Base-by-base conservation (phyloP, 2,888 invertebrate species). In the Belgica antarctica region DNA sequence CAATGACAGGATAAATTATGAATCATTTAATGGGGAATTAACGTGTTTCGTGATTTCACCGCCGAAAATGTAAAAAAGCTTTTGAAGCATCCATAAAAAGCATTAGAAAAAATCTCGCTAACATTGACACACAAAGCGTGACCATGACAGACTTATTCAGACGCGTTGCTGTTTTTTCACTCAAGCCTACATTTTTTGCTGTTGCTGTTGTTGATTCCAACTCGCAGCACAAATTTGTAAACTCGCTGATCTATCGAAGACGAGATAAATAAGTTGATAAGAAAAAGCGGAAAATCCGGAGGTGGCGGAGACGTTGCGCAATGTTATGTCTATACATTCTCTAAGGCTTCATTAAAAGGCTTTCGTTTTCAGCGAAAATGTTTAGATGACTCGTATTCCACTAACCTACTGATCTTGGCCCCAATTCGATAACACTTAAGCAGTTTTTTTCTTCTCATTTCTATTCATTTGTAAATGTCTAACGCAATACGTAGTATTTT, bases 91-190 rank as follows among this genome's bases (percentile, higher is more conserved):
- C 59, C 27, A 59, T 59, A 59, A 59, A 59, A 24, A 59, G 59
- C n/a, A 59, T 59, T 59, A 68, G 57, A 68, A 68, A 46, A 41
- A 46, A 65, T 65, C 65, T 71, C 63, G 73, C 70, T 71, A 71
- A 70, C 73, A 73, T 73, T 73, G 73, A 73, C 73, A 73, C 65
- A 73, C 70, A 73, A 72, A 72, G 72, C 62, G 72, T 73, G 72
- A 69, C 73, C 73, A 72, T 73, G 73, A 72, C 73, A 72, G 72
- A 73, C 71, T 71, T 73, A 72, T 27, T 34, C 36, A 24, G 15
- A 3, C 31, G n/a, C 17, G 1, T 52, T 27, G 31, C 46, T 52
- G 34, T 52, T 41, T 31, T 31, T 41, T 41, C 15, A 41, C 15
- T n/a, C 52, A 22, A 8, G 52, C 52, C n/a, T 17, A 22, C 41